phyloP scores from a whole-genome alignment of 2,797 vertebrate species.

The Tadarida brasiliensis region DNA sequence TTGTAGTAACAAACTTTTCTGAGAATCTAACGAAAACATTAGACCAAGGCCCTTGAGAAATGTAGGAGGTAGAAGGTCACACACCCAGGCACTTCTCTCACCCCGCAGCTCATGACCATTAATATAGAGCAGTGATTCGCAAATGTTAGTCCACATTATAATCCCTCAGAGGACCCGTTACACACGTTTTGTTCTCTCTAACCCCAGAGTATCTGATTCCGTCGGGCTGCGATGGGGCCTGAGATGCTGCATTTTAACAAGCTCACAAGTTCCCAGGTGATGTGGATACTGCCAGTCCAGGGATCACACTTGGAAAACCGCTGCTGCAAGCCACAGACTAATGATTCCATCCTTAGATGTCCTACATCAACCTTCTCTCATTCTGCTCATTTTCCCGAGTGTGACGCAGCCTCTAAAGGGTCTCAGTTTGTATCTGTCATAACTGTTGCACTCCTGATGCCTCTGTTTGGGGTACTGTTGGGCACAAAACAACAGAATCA shows the following conservation, averaged over 20 bases:
- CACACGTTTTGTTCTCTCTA: neutral
- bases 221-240: neutral
- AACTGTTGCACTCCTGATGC: neutral
- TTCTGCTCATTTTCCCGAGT: neutral
- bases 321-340: neutral
- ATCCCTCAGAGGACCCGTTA: neutral
- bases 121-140: neutral
- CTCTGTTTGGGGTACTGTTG: neutral
- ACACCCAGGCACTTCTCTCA: too few relatives aligned
- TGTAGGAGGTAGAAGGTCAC: neutral
- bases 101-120: neutral
- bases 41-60: neutral
- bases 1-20: neutral
- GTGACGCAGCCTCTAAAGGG: neutral
- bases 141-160: neutral
- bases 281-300: neutral
- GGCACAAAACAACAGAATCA: neutral
- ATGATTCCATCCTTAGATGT: neutral
- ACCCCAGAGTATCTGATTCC: neutral
- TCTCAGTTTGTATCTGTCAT: neutral
- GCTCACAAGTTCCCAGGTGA: neutral
- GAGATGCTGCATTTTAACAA: neutral
- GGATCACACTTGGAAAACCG: neutral
- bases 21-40: conserved; percentile 11
- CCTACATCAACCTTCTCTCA: neutral